These are phyloP conservation scores for Parotocinclus haroldoi DNA, from an alignment of 2,797 vertebrate species.

Conservation along the genomic window DNA sequence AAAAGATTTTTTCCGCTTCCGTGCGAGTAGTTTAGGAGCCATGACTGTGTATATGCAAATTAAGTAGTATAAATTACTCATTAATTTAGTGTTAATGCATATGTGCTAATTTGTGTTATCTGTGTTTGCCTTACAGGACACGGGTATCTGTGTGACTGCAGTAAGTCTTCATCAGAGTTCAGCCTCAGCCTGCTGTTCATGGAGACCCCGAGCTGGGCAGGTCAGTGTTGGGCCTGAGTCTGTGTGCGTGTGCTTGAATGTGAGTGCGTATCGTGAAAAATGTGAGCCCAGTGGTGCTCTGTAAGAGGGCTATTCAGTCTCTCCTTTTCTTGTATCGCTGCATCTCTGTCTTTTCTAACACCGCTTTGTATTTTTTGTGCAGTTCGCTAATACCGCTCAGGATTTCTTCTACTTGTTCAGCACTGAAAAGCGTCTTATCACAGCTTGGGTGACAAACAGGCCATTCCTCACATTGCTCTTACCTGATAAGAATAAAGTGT, in stretches of 20 bases:
- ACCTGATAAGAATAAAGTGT: conserved; percentile 25
- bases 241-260: conserved; percentile 1
- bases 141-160: conserved; percentile 43
- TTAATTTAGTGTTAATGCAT: not conserved
- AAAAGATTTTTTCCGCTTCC: too few species aligned
- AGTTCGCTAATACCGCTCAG: conserved; percentile 10
- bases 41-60: too few species aligned
- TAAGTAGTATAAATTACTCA: too few species aligned
- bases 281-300: not conserved
- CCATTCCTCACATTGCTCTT: conserved; percentile 21
- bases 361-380: not conserved
- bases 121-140: conserved; percentile 46
- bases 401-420: conserved; percentile 7
- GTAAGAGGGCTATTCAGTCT: not conserved
- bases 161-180: conserved; percentile 38
- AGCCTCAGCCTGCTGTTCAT: conserved; percentile 49
- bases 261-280: not conserved
- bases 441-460: conserved; percentile 17
- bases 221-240: conserved; percentile 36
- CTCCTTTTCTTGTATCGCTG: not conserved
- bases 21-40: too few species aligned
- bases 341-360: too few species aligned
- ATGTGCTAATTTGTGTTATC: conserved; percentile 1
- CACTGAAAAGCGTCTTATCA: conserved; percentile 20
- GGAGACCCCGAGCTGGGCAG: conserved; percentile 58